Evolutionary conservation across 2,113 vertebrate genomes (phyloP).

Genomic region (Dicerorhinus sumatrensis): DNA sequence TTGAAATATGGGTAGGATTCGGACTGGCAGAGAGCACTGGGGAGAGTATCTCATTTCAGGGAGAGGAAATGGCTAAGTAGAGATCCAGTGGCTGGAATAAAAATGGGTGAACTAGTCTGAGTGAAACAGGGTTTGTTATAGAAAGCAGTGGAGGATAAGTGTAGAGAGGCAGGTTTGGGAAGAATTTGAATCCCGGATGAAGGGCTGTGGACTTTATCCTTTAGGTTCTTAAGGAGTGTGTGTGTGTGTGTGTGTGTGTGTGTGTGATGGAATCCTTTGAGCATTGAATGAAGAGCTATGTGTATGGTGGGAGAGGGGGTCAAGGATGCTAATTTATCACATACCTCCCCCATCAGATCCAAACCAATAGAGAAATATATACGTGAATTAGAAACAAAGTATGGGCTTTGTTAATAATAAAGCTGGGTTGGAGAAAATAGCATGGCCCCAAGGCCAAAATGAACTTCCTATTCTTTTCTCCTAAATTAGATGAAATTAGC

Average conservation of each 20-base stretch:
- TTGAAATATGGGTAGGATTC: slow-evolving; percentile 45
- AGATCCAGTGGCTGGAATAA: neutral
- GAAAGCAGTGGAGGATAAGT: neutral
- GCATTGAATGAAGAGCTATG: neutral
- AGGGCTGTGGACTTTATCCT: neutral
- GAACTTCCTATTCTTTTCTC: neutral
- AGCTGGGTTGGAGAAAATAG: neutral
- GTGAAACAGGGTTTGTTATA: neutral
- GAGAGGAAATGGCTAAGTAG: neutral
- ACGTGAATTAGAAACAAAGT: neutral
- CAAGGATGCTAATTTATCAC: slow-evolving; percentile 1
- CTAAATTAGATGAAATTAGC: slow-evolving; percentile 9
- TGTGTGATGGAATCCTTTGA: neutral
- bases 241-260: no score
- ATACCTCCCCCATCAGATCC: neutral
- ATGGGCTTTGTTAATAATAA: neutral
- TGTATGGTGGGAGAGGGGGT: neutral
- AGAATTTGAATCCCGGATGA: slow-evolving; percentile 12
- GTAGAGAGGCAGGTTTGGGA: neutral
- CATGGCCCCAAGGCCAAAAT: neutral
- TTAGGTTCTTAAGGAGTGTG: neutral
- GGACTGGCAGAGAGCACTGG: neutral
- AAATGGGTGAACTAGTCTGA: neutral
- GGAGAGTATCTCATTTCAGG: neutral
- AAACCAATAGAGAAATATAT: slow-evolving; percentile 44